A percentile compares a stretch with the other conserved stretches of the same genome.
phyloP scores from a whole-genome alignment of 2,797 vertebrate genomes.

The Thunnus albacares region DNA sequence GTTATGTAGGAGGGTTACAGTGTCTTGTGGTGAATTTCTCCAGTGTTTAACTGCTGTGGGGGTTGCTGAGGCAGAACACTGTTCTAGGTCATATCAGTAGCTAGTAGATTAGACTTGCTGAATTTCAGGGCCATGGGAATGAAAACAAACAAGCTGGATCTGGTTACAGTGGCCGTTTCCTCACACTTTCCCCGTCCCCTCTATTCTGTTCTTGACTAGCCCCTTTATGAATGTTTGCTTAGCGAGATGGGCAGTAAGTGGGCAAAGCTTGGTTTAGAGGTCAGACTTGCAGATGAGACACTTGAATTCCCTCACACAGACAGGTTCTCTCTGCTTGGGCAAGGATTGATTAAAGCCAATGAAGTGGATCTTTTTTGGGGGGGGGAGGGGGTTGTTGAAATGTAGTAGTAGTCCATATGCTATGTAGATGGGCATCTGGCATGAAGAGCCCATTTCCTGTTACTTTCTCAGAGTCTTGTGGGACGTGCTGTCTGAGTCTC shows the following conservation, averaged over 20 bases:
- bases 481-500: constrained; percentile 42
- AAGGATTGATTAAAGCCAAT: constrained; percentile 67
- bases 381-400: too few species aligned
- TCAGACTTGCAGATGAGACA: constrained; percentile 72
- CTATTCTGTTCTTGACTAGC: constrained; percentile 22
- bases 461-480: constrained; percentile 41
- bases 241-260: constrained; percentile 59
- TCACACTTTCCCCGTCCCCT: constrained; percentile 38
- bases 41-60: constrained; percentile 45
- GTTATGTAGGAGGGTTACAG: constrained; percentile 52
- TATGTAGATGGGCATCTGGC: constrained; percentile 68
- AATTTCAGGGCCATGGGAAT: constrained; percentile 84
- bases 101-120: constrained; percentile 78
- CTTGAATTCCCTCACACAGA: constrained; percentile 50
- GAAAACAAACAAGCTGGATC: constrained; percentile 80
- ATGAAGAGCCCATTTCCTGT: constrained; percentile 73
- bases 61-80: constrained; percentile 64
- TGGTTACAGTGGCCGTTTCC: constrained; percentile 71
- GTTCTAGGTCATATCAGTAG: constrained; percentile 74
- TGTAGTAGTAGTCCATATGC: constrained; percentile 29
- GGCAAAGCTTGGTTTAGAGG: constrained; percentile 68
- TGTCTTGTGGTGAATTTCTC: constrained; percentile 61
- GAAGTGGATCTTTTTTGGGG: constrained; percentile 50
- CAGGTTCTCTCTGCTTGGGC: constrained; percentile 54
- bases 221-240: constrained; percentile 60